Evolutionary conservation across 2,797 vertebrate species (phyloP).

Genomic region (Gymnodraco acuticeps): DNA sequence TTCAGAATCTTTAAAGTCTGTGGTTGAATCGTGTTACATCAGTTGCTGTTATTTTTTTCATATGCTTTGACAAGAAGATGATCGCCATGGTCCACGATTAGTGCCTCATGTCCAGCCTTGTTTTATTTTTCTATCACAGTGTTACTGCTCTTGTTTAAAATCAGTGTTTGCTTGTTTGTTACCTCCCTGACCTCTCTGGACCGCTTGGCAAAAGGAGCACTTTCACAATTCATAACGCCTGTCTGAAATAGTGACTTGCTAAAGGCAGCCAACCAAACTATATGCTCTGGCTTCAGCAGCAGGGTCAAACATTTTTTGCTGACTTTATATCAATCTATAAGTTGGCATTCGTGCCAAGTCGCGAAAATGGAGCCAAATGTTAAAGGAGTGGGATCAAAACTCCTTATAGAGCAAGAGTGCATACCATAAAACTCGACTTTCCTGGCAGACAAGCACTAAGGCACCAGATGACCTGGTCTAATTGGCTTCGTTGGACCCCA

Average conservation of each 20-base stretch:
- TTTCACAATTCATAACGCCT: slow-evolving; percentile 48
- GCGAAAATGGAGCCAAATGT: slow-evolving; percentile 27
- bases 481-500: slow-evolving; percentile 71
- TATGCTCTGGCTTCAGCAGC: slow-evolving; percentile 37
- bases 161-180: slow-evolving; percentile 62
- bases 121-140: slow-evolving; percentile 42
- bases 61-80: slow-evolving; percentile 25
- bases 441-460: slow-evolving; percentile 62
- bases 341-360: slow-evolving; percentile 21
- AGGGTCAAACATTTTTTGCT: slow-evolving; percentile 52
- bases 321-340: slow-evolving; percentile 51
- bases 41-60: not conserved
- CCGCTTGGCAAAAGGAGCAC: slow-evolving; percentile 61
- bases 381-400: slow-evolving; percentile 52
- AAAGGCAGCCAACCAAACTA: slow-evolving; percentile 49
- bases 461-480: slow-evolving; percentile 73
- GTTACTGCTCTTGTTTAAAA: slow-evolving; percentile 48
- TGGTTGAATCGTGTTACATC: not conserved
- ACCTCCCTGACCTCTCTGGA: slow-evolving; percentile 69
- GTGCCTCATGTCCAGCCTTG: not conserved
- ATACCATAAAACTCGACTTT: slow-evolving; percentile 44
- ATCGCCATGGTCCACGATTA: not conserved
- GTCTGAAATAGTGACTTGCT: slow-evolving; percentile 34
- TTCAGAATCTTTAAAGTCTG: not conserved
- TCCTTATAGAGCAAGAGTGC: slow-evolving; percentile 41